phyloP scores from a whole-genome alignment of 2,888 invertebrate genomes.

The Lobophora halterata region DNA sequence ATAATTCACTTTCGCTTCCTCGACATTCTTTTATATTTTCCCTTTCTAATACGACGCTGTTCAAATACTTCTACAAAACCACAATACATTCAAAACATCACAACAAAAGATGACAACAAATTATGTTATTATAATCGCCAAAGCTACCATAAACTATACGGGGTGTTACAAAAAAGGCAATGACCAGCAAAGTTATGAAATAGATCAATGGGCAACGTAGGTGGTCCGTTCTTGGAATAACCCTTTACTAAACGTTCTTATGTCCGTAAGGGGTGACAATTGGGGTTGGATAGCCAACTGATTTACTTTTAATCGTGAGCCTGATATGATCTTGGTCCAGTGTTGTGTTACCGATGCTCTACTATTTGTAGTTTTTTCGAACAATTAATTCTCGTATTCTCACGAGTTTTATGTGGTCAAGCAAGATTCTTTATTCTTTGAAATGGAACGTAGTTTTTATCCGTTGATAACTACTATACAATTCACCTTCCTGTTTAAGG shows the following conservation, averaged over 20 bases:
- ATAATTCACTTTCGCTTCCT: too few species aligned
- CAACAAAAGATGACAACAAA: slow-evolving; percentile 57
- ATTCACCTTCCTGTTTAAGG: too few species aligned
- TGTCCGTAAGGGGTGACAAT: slow-evolving; percentile 53
- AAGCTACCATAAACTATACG: slow-evolving; percentile 40
- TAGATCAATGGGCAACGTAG: slow-evolving; percentile 65
- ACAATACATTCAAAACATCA: slow-evolving; percentile 9
- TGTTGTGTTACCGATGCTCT: slow-evolving; percentile 62
- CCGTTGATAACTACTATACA: too few species aligned
- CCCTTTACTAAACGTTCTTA: slow-evolving; percentile 56
- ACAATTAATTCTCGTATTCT: slow-evolving; percentile 26
- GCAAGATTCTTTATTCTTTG: slow-evolving; percentile 14
- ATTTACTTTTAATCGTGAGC: slow-evolving; percentile 73
- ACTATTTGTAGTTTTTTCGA: slow-evolving; percentile 45
- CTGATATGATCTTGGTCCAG: slow-evolving; percentile 68
- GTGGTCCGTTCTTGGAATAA: slow-evolving; percentile 73
- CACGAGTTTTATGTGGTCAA: slow-evolving; percentile 30
- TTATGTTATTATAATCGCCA: slow-evolving; percentile 59
- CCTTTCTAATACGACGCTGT: too few species aligned
- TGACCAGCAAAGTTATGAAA: slow-evolving; percentile 52
- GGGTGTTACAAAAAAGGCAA: slow-evolving; percentile 40
- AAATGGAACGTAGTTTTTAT: too few species aligned
- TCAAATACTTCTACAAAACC: slow-evolving; percentile 1
- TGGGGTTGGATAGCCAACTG: slow-evolving; percentile 61
- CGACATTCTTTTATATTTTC: too few species aligned